Evolutionary conservation across 2,113 vertebrate genomes (phyloP).

Genomic region (Alouatta palliata): DNA sequence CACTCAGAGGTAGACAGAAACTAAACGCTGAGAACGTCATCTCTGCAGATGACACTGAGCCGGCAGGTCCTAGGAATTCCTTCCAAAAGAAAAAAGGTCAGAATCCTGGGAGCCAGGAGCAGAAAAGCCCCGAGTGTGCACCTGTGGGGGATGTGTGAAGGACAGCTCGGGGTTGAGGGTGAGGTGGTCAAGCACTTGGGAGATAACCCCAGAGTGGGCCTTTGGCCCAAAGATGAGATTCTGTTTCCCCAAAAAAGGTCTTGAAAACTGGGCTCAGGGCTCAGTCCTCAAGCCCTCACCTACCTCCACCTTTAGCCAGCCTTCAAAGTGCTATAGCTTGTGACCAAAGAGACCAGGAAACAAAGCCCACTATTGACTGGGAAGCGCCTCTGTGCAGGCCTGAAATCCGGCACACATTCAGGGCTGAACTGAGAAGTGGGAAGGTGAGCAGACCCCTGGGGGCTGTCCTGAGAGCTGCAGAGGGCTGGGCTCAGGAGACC

Average conservation of each 20-base stretch:
- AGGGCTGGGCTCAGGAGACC: neutral
- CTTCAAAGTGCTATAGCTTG: neutral
- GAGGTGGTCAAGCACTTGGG: neutral
- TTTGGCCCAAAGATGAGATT: neutral
- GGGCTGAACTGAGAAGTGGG: neutral
- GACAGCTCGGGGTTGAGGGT: neutral
- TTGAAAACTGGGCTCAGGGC: neutral
- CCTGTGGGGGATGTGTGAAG: neutral
- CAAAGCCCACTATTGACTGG: neutral
- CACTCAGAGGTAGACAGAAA: neutral
- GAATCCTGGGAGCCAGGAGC: neutral
- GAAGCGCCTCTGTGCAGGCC: neutral
- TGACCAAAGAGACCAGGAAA: neutral
- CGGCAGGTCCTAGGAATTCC: conserved; percentile 12
- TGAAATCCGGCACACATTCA: neutral
- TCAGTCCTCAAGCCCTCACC: neutral
- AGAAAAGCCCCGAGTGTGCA: neutral
- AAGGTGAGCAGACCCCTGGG: neutral
- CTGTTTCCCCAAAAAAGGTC: neutral
- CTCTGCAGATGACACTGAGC: neutral
- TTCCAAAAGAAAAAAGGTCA: conserved; percentile 28
- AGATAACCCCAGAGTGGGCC: neutral
- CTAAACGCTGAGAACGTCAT: neutral
- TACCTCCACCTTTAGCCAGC: neutral
- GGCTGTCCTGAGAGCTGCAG: neutral